Percentiles rank a stretch among this genome's conserved stretches.
Evolutionary conservation across 2,113 vertebrate genomes (phyloP).

Genomic region (Asarcornis scutulata): DNA sequence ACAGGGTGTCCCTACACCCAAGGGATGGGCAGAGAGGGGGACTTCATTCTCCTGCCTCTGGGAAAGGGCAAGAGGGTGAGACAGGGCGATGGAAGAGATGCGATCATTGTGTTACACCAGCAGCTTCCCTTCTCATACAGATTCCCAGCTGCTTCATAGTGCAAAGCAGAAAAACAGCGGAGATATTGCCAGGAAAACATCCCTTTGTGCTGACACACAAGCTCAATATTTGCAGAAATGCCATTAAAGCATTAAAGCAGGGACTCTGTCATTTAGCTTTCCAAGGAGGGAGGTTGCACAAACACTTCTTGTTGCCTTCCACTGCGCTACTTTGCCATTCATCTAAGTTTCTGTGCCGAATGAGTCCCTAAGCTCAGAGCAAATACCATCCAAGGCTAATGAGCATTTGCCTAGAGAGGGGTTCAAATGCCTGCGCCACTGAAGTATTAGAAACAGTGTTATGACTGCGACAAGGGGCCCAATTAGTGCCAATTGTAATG

Average conservation of each 20-base stretch:
- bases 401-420: not conserved
- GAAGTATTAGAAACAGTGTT: not conserved
- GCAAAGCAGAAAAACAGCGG: not conserved
- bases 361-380: not conserved
- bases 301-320: not conserved
- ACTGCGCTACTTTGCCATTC: not conserved
- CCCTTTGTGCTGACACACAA: fast-evolving
- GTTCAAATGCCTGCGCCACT: not conserved
- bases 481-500: not conserved
- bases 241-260: not conserved
- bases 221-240: not conserved
- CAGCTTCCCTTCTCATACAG: not conserved
- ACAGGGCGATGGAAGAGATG: not conserved
- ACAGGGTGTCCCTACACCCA: not conserved
- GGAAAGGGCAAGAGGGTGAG: not conserved
- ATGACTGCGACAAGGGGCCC: not conserved
- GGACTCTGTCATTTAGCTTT: not conserved
- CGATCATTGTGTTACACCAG: fast-evolving
- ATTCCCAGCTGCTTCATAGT: not conserved
- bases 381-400: not conserved
- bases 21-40: not conserved
- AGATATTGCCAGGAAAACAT: fast-evolving
- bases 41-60: not conserved
- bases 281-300: not conserved
- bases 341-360: not conserved